These are phyloP conservation scores for Pammene aurita DNA, from an alignment of 2,888 invertebrate genomes.

Conservation along the genomic window DNA sequence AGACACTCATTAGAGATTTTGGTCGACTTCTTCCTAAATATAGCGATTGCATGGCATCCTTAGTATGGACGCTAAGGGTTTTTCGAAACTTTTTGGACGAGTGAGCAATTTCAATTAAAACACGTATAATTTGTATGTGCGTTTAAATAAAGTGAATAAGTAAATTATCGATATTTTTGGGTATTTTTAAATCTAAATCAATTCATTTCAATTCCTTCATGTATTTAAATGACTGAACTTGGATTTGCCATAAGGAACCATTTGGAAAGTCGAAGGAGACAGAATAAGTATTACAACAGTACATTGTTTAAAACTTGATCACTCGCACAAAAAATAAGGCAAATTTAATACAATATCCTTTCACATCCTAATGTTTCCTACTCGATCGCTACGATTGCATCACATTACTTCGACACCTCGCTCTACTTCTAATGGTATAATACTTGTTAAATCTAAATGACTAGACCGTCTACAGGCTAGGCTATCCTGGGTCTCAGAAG, in stretches of 20 bases:
- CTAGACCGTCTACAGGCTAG: conserved; percentile 52
- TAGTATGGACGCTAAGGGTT: conserved; percentile 9
- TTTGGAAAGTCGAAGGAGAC: neutral
- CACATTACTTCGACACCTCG: conserved; percentile 67
- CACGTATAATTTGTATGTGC: neutral
- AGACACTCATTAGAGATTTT: conserved; percentile 33
- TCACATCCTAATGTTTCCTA: conserved; percentile 54
- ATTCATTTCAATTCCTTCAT: conserved; percentile 33
- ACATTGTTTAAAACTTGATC: conserved; percentile 10
- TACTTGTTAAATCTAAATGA: conserved; percentile 51
- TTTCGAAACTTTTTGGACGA: conserved; percentile 22
- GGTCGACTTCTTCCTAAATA: conserved; percentile 36
- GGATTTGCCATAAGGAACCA: neutral
- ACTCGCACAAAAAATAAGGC: conserved; percentile 56
- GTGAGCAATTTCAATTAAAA: conserved; percentile 13
- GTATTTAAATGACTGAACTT: neutral
- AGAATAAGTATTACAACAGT: neutral
- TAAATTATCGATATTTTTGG: no score
- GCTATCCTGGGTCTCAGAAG: conserved; percentile 43
- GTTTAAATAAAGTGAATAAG: neutral
- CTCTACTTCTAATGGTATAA: conserved; percentile 63
- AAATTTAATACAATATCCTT: conserved; percentile 48
- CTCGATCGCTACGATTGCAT: conserved; percentile 64
- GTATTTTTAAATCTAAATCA: conserved; percentile 9
- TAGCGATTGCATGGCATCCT: conserved; percentile 30